Evolutionary conservation across 35 echinoderm and acorn worm genomes (phyloP).

Genomic region (Holothuria glaberrima): DNA sequence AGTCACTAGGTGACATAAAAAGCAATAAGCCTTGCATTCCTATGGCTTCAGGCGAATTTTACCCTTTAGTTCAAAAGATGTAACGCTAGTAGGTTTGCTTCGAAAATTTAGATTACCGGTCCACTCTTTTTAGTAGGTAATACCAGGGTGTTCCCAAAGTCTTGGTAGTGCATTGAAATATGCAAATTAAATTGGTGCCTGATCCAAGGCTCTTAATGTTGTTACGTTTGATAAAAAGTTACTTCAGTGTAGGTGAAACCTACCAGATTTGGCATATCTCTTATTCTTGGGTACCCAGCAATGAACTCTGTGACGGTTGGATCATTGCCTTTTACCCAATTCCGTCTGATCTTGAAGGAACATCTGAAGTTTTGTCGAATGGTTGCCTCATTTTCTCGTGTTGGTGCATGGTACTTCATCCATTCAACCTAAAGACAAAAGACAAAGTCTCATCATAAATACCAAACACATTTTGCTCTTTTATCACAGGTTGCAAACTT

Average conservation of each 20-base stretch:
- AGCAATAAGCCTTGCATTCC: neutral
- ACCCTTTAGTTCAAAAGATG: neutral
- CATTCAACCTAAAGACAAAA: conserved; percentile 2
- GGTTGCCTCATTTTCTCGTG: neutral
- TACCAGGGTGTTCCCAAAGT: no score
- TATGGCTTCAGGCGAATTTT: neutral
- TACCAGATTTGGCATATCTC: neutral
- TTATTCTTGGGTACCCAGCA: conserved; percentile 1
- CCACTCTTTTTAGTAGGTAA: neutral
- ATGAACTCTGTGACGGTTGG: neutral
- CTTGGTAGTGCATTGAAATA: neutral
- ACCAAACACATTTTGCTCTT: neutral
- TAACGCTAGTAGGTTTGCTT: neutral
- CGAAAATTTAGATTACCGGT: neutral
- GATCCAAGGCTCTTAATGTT: neutral
- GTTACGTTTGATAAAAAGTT: neutral
- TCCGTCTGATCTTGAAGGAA: neutral
- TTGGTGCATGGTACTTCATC: neutral
- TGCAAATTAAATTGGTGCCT: neutral
- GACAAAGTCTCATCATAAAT: conserved; percentile 8
- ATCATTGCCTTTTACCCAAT: neutral
- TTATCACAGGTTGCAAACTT: neutral
- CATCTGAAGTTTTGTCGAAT: neutral
- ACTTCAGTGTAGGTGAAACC: neutral
- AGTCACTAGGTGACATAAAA: neutral